Base-by-base conservation (phyloP, 2,888 invertebrate genomes). In the Pogonocherus hispidulus region DNA sequence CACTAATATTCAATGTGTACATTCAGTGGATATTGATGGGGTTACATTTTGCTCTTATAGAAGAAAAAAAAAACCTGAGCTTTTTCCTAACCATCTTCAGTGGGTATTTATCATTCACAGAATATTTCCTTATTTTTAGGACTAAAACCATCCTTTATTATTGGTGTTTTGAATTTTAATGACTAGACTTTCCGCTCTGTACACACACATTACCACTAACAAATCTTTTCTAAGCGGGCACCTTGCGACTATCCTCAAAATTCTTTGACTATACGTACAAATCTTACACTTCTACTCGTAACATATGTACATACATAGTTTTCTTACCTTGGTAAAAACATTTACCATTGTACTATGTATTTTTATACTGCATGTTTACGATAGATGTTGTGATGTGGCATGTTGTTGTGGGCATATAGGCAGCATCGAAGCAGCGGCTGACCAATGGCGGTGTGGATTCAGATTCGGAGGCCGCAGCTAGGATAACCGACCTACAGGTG, bases 401-500 rank as follows among this genome's bases (percentile, higher is more conserved):
- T 86, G 85, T 85, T 84, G 84, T 84, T 86, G 86, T 86, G 85
- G 84, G 79, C 66, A 78, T 76, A 81, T 83, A 82, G 85, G 84
- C 84, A 78, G 76, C 82, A 76, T 69, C 84, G 76, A 85, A 86
- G 76, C 86, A 84, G 62, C 83, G 85, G 71, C 85, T 90, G 78
- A 88, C 90, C 55, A 91, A 91, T 84, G 91, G 91, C 59, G 88
- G 84, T 64, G 86, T 80, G 80, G 84, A 82, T 75, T 85, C 82
- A 80, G 84, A 84, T 77, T 84, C 79, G 78, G 87, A 85, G 78
- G 88, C 89, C 54, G 88, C 90, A 70, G 88, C 89, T 79, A 84
- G 89, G 88, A 89, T 94, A 81, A 90, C 91, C 83, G 94, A 95
- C 86, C 91, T 95, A 79, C 95, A 95, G 89, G 90, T 91, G 84